Evolutionary conservation across 2,797 vertebrate genomes (phyloP), one percentile per base, ranked within the genome.

Genomic region (Neomorphus geoffroyi): DNA sequence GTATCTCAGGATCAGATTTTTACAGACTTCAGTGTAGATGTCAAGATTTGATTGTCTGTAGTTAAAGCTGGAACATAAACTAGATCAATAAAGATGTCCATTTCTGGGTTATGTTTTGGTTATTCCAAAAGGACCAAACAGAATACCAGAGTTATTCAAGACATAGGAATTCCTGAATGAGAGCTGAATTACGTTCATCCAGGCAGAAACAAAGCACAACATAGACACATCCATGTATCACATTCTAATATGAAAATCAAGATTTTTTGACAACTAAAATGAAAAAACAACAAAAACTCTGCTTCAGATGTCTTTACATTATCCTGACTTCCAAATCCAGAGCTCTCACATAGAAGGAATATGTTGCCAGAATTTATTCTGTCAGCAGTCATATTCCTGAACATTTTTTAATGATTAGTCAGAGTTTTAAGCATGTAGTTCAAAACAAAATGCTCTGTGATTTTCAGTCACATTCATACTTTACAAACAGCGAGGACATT

Each of bases 221-320:
- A 18, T 8, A 72, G 39, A 51, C 11, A 62, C 51, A 32, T 75
- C 2, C 1, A 35, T 0, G 0, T 41, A 69, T 7, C n/a, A 22
- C 28, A 45, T 41, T 69, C 23, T 53, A 17, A 74, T 6, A 6
- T 37, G 24, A 73, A 50, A 72, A 81, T 18, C 18, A 54, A 48
- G 2, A 5, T 62, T 86, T 73, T 41, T 24, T 13, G n/a, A n/a
- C n/a, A n/a, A n/a, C n/a, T n/a, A n/a, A n/a, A n/a, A 39, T 54
- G 28, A 81, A 78, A 86, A 72, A 13, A 33, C 81, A 66, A 62
- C n/a, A 78, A 30, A 60, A 86, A 75, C 64, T 53, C 48, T 30
- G 51, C 66, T 62, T 46, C 33, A 32, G 28, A 53, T 16, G 6
- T 23, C 83, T 74, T 33, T 13, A 51, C 6, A 8, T 67, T 61